Evolutionary conservation across 2,888 invertebrate species (phyloP).

Genomic region (Cryptus armator): DNA sequence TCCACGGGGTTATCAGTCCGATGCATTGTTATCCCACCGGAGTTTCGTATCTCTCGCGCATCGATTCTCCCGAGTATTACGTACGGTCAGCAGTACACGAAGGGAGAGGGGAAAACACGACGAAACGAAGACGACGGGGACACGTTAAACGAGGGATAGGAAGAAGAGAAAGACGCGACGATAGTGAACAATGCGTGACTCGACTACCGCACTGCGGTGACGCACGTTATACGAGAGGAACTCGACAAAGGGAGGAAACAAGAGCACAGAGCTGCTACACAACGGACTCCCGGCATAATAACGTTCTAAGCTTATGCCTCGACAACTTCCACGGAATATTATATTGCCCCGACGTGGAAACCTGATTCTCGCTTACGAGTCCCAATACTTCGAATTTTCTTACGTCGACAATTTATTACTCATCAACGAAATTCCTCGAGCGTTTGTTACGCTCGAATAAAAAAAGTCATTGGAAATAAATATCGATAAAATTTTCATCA

Average conservation of each 20-base stretch:
- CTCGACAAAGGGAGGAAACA: slow-evolving; percentile 39
- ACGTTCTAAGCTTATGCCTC: slow-evolving; percentile 8
- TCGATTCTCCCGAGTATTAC: slow-evolving; percentile 60
- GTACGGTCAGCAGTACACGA: slow-evolving; percentile 37
- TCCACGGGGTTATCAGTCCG: slow-evolving; percentile 46
- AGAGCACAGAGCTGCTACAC: slow-evolving; percentile 9
- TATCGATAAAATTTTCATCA: no score
- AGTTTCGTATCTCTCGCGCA: slow-evolving; percentile 57
- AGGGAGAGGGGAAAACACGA: slow-evolving; percentile 5
- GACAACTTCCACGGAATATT: slow-evolving; percentile 14
- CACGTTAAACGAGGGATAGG: slow-evolving; percentile 38
- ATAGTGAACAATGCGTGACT: slow-evolving; percentile 60
- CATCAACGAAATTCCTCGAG: slow-evolving; percentile 2
- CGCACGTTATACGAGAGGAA: slow-evolving; percentile 45
- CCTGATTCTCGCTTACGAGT: slow-evolving; percentile 1
- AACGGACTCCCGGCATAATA: slow-evolving; percentile 18
- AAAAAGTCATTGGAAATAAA: no score
- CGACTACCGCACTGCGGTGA: slow-evolving; percentile 69
- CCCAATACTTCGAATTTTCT: slow-evolving; percentile 18
- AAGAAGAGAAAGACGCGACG: slow-evolving; percentile 28
- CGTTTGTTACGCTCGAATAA: neutral
- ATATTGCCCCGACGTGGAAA: slow-evolving; percentile 9
- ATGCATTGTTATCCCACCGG: slow-evolving; percentile 48
- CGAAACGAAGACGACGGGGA: slow-evolving; percentile 31
- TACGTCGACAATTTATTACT: slow-evolving; percentile 17